Evolutionary conservation across 1,140 invertebrate genomes (phyloP).

Genomic region (Dreissena rostriformis): DNA sequence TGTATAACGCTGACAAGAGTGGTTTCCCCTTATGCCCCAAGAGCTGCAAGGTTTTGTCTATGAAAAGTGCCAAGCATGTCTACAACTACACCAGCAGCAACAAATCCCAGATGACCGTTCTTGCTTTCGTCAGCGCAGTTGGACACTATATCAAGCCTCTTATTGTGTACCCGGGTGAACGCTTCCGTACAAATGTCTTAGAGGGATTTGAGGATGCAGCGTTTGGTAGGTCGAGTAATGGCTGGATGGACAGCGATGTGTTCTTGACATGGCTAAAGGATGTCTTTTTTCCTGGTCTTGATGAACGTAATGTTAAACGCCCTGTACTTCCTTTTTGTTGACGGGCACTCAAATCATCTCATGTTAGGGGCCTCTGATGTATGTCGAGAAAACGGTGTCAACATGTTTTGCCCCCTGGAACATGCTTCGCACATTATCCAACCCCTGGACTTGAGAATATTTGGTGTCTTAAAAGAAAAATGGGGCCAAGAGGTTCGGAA

Average conservation of each 20-base stretch:
- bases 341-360: slow-evolving; percentile 47
- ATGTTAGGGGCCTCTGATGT: too few species aligned
- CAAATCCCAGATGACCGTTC: too few species aligned
- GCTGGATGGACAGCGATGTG: too few species aligned
- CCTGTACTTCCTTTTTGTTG: slow-evolving; percentile 38
- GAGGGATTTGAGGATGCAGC: slow-evolving; percentile 25
- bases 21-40: slow-evolving; percentile 39
- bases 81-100: too few species aligned
- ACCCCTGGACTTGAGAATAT: slow-evolving; percentile 3
- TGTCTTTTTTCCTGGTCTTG: neutral
- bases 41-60: neutral
- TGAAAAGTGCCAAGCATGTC: slow-evolving; percentile 6
- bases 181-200: too few species aligned
- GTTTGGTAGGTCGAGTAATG: neutral
- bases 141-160: neutral
- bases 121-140: neutral
- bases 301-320: neutral
- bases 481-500: too few species aligned
- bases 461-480: too few species aligned
- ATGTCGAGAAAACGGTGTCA: too few species aligned
- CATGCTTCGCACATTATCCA: slow-evolving; percentile 42
- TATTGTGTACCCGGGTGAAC: slow-evolving; percentile 20
- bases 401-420: slow-evolving; percentile 43
- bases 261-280: slow-evolving; percentile 8
- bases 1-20: slow-evolving; percentile 30